Evolutionary conservation across 1,140 invertebrate genomes (phyloP), one percentile per base, ranked within the genome.

Genomic region (Leptestheria dahalacensis): DNA sequence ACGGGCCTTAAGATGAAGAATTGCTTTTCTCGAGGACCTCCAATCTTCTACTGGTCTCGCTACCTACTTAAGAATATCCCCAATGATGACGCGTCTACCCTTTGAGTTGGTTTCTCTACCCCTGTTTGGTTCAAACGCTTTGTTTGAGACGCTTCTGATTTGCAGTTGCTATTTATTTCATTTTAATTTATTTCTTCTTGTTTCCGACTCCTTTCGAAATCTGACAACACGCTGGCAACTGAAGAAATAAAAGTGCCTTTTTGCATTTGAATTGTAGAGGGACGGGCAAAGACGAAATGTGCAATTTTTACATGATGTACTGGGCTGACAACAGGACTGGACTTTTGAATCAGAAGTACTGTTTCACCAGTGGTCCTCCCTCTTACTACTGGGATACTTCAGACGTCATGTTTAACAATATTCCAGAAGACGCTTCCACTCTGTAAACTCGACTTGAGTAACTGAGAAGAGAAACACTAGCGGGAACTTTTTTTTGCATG

Each of bases 1-100:
- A 77, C 81, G 41, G 85, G 88, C 0, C 72, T 95, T 1, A 67
- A 82, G 0, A 80, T 80, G 68, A 90, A 92, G 70, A 89, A 88
- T 67, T 97, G 92, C 69, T 93, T 91, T 68, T 83, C 82, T 29
- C 67, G 68, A 49, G 91, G 90, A 18, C 69, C 75, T 47, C 74
- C 74, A 0, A 54, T 66, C 12, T 77, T 74, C 61, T 67, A 67
- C 54, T 75, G 75, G 75, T 60, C 33, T 9, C 60, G 51, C n/a
- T 66, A 71, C 48, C 65, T 65, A 15, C 66, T 73, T 2, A 68
- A 66, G 24, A 66, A 71, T 61, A 67, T 76, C 50, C 73, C 73
- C 2, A 41, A 41, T 15, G 66, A 75, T 50, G 59, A 62, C 48
- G 68, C 67, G 1, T 71, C 67, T 51, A 26, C 57, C 21, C 50